Evolutionary conservation across 2,888 invertebrate genomes (phyloP).

Genomic region (Chloroclysta siterata): DNA sequence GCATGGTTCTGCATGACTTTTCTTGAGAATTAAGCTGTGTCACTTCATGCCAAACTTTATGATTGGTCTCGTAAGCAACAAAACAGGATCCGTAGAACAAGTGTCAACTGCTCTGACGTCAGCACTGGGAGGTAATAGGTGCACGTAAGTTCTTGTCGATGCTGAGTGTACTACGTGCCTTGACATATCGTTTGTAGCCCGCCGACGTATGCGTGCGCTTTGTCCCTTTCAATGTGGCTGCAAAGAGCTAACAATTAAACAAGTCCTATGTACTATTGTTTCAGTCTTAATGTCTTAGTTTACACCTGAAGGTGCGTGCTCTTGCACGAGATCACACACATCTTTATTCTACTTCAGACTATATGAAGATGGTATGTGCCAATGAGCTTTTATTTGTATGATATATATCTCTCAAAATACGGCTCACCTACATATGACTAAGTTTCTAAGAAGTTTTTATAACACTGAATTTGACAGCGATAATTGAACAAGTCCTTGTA

Average conservation of each 20-base stretch:
- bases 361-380: not conserved
- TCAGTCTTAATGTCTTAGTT: conserved; percentile 50
- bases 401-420: too few species aligned
- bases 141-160: not conserved
- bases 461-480: too few species aligned
- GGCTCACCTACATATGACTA: too few species aligned
- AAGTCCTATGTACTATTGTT: conserved; percentile 62
- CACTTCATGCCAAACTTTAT: too few species aligned
- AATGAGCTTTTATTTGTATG: too few species aligned
- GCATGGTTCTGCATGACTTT: too few species aligned
- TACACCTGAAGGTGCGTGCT: conserved; percentile 55
- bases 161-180: conserved; percentile 67
- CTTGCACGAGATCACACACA: conserved; percentile 52
- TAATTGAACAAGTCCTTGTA: too few species aligned
- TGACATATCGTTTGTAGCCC: conserved; percentile 78
- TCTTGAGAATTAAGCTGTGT: too few species aligned
- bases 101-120: not conserved
- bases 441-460: too few species aligned
- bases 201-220: conserved; percentile 68
- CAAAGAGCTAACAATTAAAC: conserved; percentile 69
- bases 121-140: too few species aligned
- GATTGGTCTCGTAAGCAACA: too few species aligned
- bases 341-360: not conserved
- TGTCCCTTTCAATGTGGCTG: conserved; percentile 65
- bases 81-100: not conserved